These are phyloP conservation scores for Sebastiscus albofasciatus DNA, from an alignment of 2,797 vertebrate genomes.

Conservation along the genomic window DNA sequence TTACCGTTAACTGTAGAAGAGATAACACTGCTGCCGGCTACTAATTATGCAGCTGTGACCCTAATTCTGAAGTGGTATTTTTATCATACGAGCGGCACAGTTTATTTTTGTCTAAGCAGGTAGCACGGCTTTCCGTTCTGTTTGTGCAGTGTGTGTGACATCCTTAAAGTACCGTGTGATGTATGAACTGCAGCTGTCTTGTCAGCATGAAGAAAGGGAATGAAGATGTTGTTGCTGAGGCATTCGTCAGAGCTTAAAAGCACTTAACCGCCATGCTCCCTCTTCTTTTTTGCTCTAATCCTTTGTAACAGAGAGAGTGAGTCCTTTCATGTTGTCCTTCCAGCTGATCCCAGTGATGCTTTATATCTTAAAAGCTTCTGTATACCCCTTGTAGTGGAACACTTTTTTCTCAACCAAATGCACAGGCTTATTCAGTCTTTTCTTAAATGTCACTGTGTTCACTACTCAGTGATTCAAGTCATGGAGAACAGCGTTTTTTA, in stretches of 20 bases:
- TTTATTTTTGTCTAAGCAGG: slow-evolving; percentile 31
- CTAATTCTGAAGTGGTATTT: slow-evolving; percentile 24
- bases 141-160: slow-evolving; percentile 8
- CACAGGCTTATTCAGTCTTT: background rate
- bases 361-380: slow-evolving; percentile 33
- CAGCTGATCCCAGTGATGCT: slow-evolving; percentile 24
- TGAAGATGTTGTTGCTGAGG: slow-evolving; percentile 11
- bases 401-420: slow-evolving; percentile 11
- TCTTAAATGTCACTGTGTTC: slow-evolving; percentile 9
- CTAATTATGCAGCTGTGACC: slow-evolving; percentile 48
- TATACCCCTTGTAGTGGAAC: slow-evolving; percentile 4
- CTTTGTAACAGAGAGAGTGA: slow-evolving; percentile 37
- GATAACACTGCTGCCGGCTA: background rate
- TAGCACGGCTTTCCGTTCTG: background rate
- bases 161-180: slow-evolving; percentile 7
- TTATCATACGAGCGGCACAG: slow-evolving; percentile 6
- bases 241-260: slow-evolving; percentile 21
- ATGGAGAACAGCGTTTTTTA: background rate
- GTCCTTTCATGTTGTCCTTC: slow-evolving; percentile 33
- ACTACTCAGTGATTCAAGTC: background rate
- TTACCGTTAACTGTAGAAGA: background rate
- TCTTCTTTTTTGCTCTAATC: slow-evolving; percentile 31
- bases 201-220: background rate
- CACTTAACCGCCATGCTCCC: background rate
- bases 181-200: slow-evolving; percentile 5